Conservation (phyloP, 2,113 vertebrate genomes). For the Leptocoma aspasia region DNA sequence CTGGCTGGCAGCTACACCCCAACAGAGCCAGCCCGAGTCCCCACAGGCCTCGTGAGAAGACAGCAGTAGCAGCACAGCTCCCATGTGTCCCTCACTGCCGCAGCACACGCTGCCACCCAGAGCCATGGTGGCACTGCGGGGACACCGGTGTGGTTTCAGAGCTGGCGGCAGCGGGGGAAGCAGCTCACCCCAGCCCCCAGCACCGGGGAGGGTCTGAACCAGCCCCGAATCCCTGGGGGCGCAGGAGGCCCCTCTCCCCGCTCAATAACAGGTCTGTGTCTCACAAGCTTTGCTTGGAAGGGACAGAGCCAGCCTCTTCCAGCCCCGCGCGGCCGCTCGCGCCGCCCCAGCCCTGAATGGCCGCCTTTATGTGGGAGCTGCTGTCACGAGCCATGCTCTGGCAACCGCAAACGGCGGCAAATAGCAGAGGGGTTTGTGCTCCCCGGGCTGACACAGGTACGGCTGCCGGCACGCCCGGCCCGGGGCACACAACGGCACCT, state of each 20-base stretch:
- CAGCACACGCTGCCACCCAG: background rate
- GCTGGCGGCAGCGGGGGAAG: background rate
- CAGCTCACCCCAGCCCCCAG: background rate
- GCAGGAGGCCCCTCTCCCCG: background rate
- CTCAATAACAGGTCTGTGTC: background rate
- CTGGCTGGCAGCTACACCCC: background rate
- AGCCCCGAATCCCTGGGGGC: background rate
- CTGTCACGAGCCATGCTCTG: conserved; percentile 9
- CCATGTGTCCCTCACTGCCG: accelerated
- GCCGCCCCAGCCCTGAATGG: conserved; percentile 48
- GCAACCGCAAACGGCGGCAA: conserved; percentile 40
- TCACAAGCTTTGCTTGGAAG: background rate
- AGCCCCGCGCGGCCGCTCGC: background rate
- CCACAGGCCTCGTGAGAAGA: accelerated
- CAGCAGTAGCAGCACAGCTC: accelerated
- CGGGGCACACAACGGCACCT: background rate
- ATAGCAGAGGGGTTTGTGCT: conserved; percentile 24
- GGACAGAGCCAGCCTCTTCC: conserved; percentile 44
- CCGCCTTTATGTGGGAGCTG: conserved; percentile 52
- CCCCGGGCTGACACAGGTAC: background rate
- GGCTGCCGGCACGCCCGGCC: background rate
- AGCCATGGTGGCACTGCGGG: background rate
- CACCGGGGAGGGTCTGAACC: background rate
- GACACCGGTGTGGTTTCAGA: accelerated
- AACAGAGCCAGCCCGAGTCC: background rate